A percentile compares a stretch with the other conserved stretches of the same genome.
Conservation (phyloP, 2,888 invertebrate genomes). For the Trichogramma evanescens region DNA sequence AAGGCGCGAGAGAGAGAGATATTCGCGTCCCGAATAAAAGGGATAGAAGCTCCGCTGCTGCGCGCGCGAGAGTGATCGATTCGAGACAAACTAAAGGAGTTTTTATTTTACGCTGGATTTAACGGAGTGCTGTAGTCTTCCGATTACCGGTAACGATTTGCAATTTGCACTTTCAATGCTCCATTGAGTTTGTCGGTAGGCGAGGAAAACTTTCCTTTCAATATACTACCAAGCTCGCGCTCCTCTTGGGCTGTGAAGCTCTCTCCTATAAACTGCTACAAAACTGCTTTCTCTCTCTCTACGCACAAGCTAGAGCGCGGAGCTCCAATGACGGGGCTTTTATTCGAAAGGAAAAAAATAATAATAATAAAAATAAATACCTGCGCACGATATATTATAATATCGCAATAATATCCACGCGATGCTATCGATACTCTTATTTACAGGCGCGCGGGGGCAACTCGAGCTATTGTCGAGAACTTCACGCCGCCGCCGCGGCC, state of each 20-base stretch:
- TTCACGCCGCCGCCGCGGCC: too few species aligned
- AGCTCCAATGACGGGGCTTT: background rate
- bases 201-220: constrained; percentile 5
- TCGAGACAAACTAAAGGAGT: constrained; percentile 30
- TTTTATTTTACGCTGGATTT: constrained; percentile 41
- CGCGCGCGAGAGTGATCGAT: constrained; percentile 29
- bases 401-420: too few species aligned
- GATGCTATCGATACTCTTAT: too few species aligned
- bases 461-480: too few species aligned
- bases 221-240: background rate
- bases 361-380: too few species aligned
- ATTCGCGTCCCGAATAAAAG: too few species aligned
- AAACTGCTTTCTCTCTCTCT: too few species aligned
- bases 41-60: constrained; percentile 13
- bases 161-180: background rate
- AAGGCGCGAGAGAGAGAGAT: too few species aligned
- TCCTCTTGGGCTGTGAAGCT: too few species aligned
- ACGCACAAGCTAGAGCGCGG: background rate
- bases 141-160: constrained; percentile 12
- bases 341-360: background rate
- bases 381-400: too few species aligned
- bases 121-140: constrained; percentile 23
- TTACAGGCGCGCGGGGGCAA: too few species aligned
- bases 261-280: too few species aligned
- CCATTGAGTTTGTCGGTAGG: constrained; percentile 7